phyloP scores from a whole-genome alignment of 2,113 vertebrate genomes.

The Potamarius usumacintae region DNA sequence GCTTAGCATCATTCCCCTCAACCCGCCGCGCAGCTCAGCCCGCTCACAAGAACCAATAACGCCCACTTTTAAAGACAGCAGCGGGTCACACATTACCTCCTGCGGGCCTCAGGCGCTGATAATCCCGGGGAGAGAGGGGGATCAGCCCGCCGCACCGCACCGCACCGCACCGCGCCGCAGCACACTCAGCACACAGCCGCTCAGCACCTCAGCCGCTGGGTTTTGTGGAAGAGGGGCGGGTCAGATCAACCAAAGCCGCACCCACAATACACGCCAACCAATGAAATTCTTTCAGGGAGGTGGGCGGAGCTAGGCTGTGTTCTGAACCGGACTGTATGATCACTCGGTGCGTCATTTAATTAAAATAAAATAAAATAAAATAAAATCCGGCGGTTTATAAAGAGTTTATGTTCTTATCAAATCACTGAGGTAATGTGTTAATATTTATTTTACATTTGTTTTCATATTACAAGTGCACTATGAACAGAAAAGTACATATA shows the following conservation, averaged over 20 bases:
- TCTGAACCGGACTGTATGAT: neutral
- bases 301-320: neutral
- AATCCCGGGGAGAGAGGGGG: too few relatives aligned
- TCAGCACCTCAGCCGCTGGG: slow-evolving; percentile 19
- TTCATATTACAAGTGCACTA: neutral
- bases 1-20: neutral
- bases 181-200: neutral
- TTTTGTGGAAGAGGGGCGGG: slow-evolving; percentile 56
- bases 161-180: neutral
- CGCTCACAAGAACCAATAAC: neutral
- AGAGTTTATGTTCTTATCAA: neutral
- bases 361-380: neutral
- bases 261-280: slow-evolving; percentile 40
- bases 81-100: slow-evolving; percentile 29
- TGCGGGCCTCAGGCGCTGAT: neutral
- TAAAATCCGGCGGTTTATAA: neutral
- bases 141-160: too few relatives aligned
- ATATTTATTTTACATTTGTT: neutral
- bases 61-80: neutral
- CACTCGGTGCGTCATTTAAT: neutral
- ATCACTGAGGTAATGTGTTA: neutral
- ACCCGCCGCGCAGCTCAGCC: neutral
- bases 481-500: neutral
- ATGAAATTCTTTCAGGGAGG: neutral
- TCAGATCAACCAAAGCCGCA: slow-evolving; percentile 22